phyloP scores from a whole-genome alignment of 2,888 invertebrate species.

The Phania funesta region DNA sequence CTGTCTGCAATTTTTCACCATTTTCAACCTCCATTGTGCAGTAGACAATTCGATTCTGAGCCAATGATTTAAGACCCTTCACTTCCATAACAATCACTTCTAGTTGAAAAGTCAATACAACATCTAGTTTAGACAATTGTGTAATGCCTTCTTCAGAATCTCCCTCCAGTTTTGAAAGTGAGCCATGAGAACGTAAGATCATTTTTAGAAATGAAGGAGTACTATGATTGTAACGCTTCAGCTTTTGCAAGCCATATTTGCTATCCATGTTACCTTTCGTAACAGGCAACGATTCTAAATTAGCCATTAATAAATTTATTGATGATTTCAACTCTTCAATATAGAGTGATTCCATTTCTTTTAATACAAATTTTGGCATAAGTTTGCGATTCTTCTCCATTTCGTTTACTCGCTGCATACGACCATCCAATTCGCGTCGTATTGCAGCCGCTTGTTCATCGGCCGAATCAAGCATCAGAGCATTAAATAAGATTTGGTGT shows the following conservation, averaged over 20 bases:
- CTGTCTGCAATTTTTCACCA: slow-evolving; percentile 98
- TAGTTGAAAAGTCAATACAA: slow-evolving; percentile 96
- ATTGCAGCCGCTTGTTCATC: slow-evolving; percentile 99
- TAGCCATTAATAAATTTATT: slow-evolving; percentile 98
- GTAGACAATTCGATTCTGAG: slow-evolving; percentile 98
- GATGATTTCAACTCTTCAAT: slow-evolving; percentile 98
- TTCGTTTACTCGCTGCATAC: slow-evolving; percentile 97
- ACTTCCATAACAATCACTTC: slow-evolving; percentile 99
- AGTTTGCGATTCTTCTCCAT: slow-evolving; percentile 98
- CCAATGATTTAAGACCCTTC: slow-evolving; percentile 96
- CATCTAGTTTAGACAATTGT: slow-evolving; percentile 98
- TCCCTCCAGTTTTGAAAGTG: slow-evolving; percentile 94
- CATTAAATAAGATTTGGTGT: slow-evolving; percentile 99
- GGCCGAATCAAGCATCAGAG: slow-evolving; percentile 98
- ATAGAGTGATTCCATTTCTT: slow-evolving; percentile 99
- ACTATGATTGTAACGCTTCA: slow-evolving; percentile 98
- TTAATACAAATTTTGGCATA: slow-evolving; percentile 99
- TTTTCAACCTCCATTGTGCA: slow-evolving; percentile 99
- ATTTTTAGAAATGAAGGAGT: slow-evolving; percentile 75
- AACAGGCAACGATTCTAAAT: slow-evolving; percentile 98
- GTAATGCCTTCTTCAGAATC: slow-evolving; percentile 98
- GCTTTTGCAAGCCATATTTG: slow-evolving; percentile 97
- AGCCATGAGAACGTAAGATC: slow-evolving; percentile 91
- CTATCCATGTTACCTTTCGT: slow-evolving; percentile 98
- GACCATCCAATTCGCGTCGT: slow-evolving; percentile 97